A percentile compares a stretch with the other conserved stretches of the same genome.
Conservation (phyloP, 2,888 invertebrate species). For the Tolmerus cingulatus region DNA sequence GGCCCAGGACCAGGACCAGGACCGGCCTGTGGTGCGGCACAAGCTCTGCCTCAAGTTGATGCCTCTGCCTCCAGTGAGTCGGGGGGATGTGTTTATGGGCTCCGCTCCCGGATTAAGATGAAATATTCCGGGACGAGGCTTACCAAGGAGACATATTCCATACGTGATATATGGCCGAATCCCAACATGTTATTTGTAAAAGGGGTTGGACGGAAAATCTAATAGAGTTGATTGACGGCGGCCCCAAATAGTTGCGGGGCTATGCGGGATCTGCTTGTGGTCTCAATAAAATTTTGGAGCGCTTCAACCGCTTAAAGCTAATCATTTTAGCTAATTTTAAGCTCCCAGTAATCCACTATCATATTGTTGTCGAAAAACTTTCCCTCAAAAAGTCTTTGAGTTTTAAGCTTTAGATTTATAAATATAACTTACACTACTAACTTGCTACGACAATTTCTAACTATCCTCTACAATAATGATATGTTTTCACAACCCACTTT, state of each 20-base stretch:
- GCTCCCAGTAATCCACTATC: neutral
- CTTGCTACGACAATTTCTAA: no score
- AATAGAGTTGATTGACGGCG: conserved; percentile 45
- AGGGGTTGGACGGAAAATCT: conserved; percentile 37
- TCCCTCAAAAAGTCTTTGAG: no score
- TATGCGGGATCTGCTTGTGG: neutral
- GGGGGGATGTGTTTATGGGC: conserved; percentile 30
- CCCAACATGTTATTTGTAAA: conserved; percentile 42
- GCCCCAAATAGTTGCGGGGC: neutral
- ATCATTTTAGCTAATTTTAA: neutral
- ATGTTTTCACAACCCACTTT: no score
- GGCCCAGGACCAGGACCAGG: neutral
- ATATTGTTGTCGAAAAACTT: neutral
- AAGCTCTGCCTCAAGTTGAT: conserved; percentile 2
- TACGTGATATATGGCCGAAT: conserved; percentile 41
- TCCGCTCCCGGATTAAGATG: conserved; percentile 37
- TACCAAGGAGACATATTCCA: conserved; percentile 29
- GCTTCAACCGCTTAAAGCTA: neutral
- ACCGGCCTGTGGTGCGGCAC: neutral
- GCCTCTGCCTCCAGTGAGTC: conserved; percentile 7
- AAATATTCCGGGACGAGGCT: conserved; percentile 38
- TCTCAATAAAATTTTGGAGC: neutral
- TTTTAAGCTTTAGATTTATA: no score
- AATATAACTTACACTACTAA: no score
- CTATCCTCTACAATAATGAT: no score